These are phyloP conservation scores for Parelbella ahira DNA, from an alignment of 2,888 invertebrate genomes.

Conservation along the genomic window DNA sequence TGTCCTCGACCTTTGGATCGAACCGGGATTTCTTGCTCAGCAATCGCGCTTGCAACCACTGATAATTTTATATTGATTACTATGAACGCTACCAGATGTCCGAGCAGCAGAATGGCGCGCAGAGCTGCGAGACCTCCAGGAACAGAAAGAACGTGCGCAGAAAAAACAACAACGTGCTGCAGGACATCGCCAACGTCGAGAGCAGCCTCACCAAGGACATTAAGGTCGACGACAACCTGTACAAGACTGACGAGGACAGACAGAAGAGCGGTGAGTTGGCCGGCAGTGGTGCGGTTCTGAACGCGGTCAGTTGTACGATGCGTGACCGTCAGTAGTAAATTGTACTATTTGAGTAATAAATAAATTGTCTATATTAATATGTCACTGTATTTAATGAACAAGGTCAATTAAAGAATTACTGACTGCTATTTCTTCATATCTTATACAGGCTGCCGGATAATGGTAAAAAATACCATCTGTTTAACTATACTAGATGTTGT, in stretches of 20 bases:
- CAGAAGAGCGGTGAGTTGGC: constrained; percentile 4
- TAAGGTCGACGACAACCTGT: constrained; percentile 39
- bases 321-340: background rate
- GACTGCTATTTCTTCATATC: no score
- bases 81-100: no score
- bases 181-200: constrained; percentile 47
- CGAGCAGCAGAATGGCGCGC: constrained; percentile 1
- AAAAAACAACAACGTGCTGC: constrained; percentile 55
- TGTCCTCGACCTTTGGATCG: no score
- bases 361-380: no score
- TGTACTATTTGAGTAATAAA: background rate
- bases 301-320: background rate
- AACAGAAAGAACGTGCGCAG: constrained; percentile 34
- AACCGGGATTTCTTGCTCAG: no score
- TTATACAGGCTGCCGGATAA: no score
- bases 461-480: no score
- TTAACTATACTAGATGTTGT: no score
- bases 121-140: background rate
- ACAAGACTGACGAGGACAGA: constrained; percentile 29
- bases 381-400: no score
- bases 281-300: background rate
- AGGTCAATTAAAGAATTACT: no score
- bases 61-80: no score
- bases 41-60: no score
- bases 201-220: constrained; percentile 42